Conservation (phyloP, 2,113 vertebrate genomes). For the Engystomops pustulosus region DNA sequence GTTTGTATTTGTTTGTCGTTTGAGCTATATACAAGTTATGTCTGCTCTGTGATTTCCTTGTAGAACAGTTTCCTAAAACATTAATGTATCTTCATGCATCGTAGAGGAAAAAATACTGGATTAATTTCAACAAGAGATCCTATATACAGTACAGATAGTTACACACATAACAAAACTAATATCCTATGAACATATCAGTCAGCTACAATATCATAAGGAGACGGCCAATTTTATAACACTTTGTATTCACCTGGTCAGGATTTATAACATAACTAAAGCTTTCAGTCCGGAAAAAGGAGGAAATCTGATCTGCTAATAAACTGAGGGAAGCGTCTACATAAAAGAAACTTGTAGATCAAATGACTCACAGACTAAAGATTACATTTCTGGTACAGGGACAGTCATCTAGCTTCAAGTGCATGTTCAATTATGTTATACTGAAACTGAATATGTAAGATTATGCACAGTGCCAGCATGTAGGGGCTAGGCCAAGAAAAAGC, state of each 20-base stretch:
- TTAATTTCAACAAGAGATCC: background rate
- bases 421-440: background rate
- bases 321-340: background rate
- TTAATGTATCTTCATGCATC: too few species aligned
- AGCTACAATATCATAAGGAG: background rate
- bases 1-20: background rate
- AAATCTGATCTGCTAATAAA: slow-evolving; percentile 20
- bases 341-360: background rate
- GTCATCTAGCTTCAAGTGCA: background rate
- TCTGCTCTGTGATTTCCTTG: too few species aligned
- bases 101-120: too few species aligned
- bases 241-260: background rate
- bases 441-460: background rate
- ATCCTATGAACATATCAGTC: background rate
- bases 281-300: background rate
- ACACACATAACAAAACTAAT: background rate
- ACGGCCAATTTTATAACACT: background rate
- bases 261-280: background rate
- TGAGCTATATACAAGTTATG: background rate
- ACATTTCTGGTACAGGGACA: background rate
- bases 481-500: background rate
- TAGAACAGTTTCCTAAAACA: too few species aligned
- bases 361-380: background rate
- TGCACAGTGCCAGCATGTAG: too few species aligned
- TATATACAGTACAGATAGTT: background rate